A percentile compares a stretch with the other conserved stretches of the same genome.
These are phyloP conservation scores for Drosophila monieri DNA, from an alignment of 2,888 invertebrate genomes.

Conservation along the genomic window DNA sequence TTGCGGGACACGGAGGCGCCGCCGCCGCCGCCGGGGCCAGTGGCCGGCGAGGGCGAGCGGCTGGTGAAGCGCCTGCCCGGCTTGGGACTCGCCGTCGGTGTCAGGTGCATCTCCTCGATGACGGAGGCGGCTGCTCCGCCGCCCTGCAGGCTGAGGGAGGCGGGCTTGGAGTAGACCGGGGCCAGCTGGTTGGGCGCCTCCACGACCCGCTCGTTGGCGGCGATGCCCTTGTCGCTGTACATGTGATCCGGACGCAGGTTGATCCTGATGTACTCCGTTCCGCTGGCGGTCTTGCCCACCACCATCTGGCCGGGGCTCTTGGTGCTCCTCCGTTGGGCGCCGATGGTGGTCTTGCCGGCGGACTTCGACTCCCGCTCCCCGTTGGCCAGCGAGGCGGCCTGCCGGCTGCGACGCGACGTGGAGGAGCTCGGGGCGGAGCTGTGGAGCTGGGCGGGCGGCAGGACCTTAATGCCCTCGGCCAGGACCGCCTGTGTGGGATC, in stretches of 20 bases:
- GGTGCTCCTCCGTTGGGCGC: slow-evolving; percentile 74
- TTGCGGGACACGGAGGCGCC: slow-evolving; percentile 88
- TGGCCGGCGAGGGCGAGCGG: slow-evolving; percentile 88
- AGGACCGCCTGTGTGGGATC: slow-evolving; percentile 88
- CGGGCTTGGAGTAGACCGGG: slow-evolving; percentile 84
- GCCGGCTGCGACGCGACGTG: slow-evolving; percentile 18
- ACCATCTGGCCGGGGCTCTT: slow-evolving; percentile 83
- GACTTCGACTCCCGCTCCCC: slow-evolving; percentile 41
- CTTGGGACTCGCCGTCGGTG: slow-evolving; percentile 85
- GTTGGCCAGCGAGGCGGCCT: slow-evolving; percentile 13
- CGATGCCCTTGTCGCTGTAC: slow-evolving; percentile 87
- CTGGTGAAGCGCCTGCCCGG: slow-evolving; percentile 81
- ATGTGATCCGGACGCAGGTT: slow-evolving; percentile 90
- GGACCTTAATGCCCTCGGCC: slow-evolving; percentile 86
- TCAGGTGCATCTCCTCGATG: slow-evolving; percentile 83
- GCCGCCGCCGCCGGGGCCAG: background rate
- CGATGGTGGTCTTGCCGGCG: slow-evolving; percentile 45
- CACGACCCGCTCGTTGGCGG: slow-evolving; percentile 81
- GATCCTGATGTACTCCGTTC: slow-evolving; percentile 87
- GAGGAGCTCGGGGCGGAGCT: slow-evolving; percentile 37
- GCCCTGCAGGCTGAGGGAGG: slow-evolving; percentile 85
- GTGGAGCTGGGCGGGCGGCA: slow-evolving; percentile 72
- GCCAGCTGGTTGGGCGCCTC: slow-evolving; percentile 75
- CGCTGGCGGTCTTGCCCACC: slow-evolving; percentile 82
- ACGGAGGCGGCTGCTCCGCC: background rate